Conservation (phyloP, 2,113 vertebrate species). For the Gracilinanus agilis region DNA sequence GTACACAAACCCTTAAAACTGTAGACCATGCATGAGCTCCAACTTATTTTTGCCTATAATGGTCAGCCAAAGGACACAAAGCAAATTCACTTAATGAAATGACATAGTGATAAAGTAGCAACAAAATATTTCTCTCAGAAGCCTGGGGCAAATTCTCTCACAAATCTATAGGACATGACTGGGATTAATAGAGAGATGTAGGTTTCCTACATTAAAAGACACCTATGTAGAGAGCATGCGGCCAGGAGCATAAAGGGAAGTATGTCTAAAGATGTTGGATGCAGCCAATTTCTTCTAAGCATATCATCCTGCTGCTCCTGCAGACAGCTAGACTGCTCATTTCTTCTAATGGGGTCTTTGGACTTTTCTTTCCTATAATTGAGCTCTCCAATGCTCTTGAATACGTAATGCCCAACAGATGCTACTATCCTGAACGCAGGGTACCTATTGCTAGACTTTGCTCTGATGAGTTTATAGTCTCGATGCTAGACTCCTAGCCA, state of each 20-base stretch:
- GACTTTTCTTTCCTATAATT: background rate
- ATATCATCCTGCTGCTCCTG: too few relatives aligned
- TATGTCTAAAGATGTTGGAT: too few relatives aligned
- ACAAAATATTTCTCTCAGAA: background rate
- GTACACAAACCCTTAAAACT: background rate
- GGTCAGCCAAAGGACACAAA: background rate
- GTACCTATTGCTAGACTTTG: background rate
- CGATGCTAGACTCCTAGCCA: background rate
- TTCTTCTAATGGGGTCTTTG: background rate
- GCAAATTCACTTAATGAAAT: background rate
- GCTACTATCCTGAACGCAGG: background rate
- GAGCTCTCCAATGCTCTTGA: background rate
- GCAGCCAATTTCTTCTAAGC: too few relatives aligned
- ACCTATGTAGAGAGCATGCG: too few relatives aligned
- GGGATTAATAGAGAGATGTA: too few relatives aligned
- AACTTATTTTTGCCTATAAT: background rate
- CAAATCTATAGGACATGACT: too few relatives aligned
- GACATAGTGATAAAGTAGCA: background rate
- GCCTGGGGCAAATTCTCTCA: too few relatives aligned
- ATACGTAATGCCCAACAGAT: background rate
- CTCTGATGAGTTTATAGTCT: background rate
- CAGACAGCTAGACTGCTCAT: background rate
- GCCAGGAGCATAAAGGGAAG: too few relatives aligned
- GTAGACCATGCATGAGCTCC: background rate
- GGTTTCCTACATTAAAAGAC: too few relatives aligned